These are phyloP conservation scores for Pseudochromis fuscus DNA, from an alignment of 2,797 vertebrate genomes.

Conservation along the genomic window DNA sequence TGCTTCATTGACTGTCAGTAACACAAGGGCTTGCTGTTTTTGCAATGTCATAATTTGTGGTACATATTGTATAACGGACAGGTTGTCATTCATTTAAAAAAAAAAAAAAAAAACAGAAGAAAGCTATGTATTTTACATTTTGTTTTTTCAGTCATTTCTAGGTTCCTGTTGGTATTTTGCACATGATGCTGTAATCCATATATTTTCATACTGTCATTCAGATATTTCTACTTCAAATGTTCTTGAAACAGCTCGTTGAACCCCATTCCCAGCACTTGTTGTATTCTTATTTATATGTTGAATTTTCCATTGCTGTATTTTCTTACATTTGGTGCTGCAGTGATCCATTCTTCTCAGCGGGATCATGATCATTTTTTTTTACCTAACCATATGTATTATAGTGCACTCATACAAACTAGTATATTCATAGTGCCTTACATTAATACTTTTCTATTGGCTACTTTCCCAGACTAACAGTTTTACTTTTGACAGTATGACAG, in stretches of 20 bases:
- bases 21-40: constrained; percentile 87
- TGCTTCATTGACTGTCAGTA: constrained; percentile 82
- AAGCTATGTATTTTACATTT: constrained; percentile 50
- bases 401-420: constrained; percentile 56
- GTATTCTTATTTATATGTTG: constrained; percentile 58
- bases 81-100: constrained; percentile 27
- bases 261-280: constrained; percentile 43
- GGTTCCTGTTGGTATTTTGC: constrained; percentile 68
- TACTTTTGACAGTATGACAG: constrained; percentile 28
- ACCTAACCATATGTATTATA: constrained; percentile 41
- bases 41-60: constrained; percentile 81
- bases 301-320: constrained; percentile 33
- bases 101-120: too few relatives aligned
- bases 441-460: constrained; percentile 43
- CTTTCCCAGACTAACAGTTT: constrained; percentile 33
- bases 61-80: constrained; percentile 61
- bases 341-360: constrained; percentile 25
- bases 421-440: constrained; percentile 77
- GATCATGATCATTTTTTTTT: constrained; percentile 36
- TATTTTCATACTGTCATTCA: constrained; percentile 61
- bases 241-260: constrained; percentile 30
- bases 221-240: constrained; percentile 60
- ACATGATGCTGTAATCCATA: constrained; percentile 68
- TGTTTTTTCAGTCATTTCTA: constrained; percentile 36
- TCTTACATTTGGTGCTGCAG: constrained; percentile 62